Base-by-base conservation (phyloP, 2,797 vertebrate species). In the Melanotaenia boesemani region DNA sequence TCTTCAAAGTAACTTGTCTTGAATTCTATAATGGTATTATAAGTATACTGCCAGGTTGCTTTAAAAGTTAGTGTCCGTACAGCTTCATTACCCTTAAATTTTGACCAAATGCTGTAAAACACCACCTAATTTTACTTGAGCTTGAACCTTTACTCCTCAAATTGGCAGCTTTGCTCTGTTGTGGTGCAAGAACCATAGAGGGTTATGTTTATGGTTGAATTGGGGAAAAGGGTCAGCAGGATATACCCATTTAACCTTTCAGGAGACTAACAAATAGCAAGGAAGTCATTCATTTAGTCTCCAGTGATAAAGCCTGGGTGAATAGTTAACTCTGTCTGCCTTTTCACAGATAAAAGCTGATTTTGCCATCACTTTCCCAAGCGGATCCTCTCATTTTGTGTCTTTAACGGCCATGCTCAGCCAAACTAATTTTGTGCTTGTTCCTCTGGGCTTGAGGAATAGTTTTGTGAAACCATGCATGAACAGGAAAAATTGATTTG, bases 401-500 rank as follows among this genome's bases (percentile, higher is more conserved):
- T 68, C 37, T 83, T 28, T 79, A 77, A 39, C 57, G 44, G 71
- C 56, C 28, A 18, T 55, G 34, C 72, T 75, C 80, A 80, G 77
- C 82, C 84, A 74, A 85, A 84, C 81, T 75, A 64, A 79, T 83
- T 80, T 58, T 22, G 36, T 66, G 64, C 66, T 61, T 44, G 50
- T 74, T 86, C 79, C 73, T 80, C 70, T 39, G 57, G 60, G 74
- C 75, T 74, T 70, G 32, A 87, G 80, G 73, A 88, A 87, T 87
- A 82, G 82, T 86, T 92, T 82, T 88, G 86, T 89, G 84, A 88
- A 90, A 56, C 74, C 80, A 88, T 79, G 83, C 91, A 71, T 90
- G 90, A 86, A 88, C 70, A 75, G 77, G 71, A 75, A 82, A 88
- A 88, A 91, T 88, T 76, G 84, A 91, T 92, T 91, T 90, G 89